A percentile compares a stretch with the other conserved stretches of the same genome.
phyloP scores from a whole-genome alignment of 2,113 vertebrate genomes.

The Vidua chalybeata region DNA sequence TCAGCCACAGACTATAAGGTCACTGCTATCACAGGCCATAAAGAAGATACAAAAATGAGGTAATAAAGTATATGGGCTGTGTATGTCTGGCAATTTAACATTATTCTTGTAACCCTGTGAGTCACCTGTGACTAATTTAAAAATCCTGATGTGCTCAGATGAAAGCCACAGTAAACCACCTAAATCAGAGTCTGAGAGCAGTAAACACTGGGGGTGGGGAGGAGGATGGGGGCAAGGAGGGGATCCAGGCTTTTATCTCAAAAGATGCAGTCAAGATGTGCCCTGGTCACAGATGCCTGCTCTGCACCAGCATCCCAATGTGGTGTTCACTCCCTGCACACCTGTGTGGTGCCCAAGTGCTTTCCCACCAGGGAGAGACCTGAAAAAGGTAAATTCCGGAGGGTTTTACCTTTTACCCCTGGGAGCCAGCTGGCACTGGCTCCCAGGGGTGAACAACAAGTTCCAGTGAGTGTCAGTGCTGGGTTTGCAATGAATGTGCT shows the following conservation, averaged over 20 bases:
- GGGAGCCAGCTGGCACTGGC: too few species aligned
- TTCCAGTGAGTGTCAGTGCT: neutral
- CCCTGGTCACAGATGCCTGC: neutral
- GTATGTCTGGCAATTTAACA: constrained; percentile 64
- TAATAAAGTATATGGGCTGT: constrained; percentile 66
- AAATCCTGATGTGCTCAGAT: constrained; percentile 67
- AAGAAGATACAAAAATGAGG: constrained; percentile 71
- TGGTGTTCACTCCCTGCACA: neutral
- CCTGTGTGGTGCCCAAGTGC: fast-evolving
- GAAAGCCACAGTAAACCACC: constrained; percentile 55
- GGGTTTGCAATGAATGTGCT: neutral
- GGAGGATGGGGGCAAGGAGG: neutral
- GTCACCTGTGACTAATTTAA: constrained; percentile 72
- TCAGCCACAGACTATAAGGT: constrained; percentile 60
- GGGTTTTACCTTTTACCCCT: too few species aligned
- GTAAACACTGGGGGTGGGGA: constrained; percentile 45
- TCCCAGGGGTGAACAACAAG: neutral
- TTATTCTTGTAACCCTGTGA: constrained; percentile 66
- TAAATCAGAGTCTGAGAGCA: constrained; percentile 40
- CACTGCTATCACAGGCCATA: constrained; percentile 62
- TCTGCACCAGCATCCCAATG: neutral
- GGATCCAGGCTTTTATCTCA: constrained; percentile 41
- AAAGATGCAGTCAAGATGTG: constrained; percentile 40
- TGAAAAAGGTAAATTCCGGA: neutral
- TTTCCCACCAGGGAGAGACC: neutral